phyloP scores from a whole-genome alignment of 2,888 invertebrate genomes.

The Brenthis hecate region DNA sequence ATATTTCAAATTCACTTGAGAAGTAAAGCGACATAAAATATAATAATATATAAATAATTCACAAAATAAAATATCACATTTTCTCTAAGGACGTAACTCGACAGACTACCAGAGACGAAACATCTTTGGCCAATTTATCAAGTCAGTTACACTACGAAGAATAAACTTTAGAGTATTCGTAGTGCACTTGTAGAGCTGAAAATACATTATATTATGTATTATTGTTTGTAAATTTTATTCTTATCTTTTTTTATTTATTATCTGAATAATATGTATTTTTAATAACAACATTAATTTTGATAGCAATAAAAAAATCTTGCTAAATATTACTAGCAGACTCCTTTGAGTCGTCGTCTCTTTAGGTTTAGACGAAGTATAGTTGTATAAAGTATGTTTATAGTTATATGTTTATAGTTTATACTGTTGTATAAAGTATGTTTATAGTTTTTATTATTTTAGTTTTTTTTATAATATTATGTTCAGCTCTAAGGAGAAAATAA shows the following conservation, averaged over 20 bases:
- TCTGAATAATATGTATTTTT: too few species aligned
- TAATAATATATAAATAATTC: slow-evolving; percentile 33
- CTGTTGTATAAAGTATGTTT: too few species aligned
- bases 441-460: too few species aligned
- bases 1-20: slow-evolving; percentile 55
- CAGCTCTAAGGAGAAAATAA: slow-evolving; percentile 49
- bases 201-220: slow-evolving; percentile 36
- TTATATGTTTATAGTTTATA: too few species aligned
- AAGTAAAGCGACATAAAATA: slow-evolving; percentile 67
- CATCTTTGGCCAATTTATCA: slow-evolving; percentile 22
- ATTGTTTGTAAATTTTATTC: not conserved
- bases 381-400: too few species aligned
- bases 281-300: too few species aligned
- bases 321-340: too few species aligned
- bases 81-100: not conserved
- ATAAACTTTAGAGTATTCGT: slow-evolving; percentile 38
- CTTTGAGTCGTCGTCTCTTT: too few species aligned
- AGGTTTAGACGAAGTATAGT: too few species aligned
- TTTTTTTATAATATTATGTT: slow-evolving; percentile 40
- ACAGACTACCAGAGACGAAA: slow-evolving; percentile 4
- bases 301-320: too few species aligned
- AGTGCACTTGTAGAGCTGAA: slow-evolving; percentile 51
- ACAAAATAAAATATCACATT: slow-evolving; percentile 29
- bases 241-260: too few species aligned
- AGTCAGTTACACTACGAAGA: slow-evolving; percentile 33